A percentile compares a stretch with the other conserved stretches of the same genome.
Evolutionary conservation across 2,888 invertebrate genomes (phyloP).

Genomic region (Andrena trimmerana): DNA sequence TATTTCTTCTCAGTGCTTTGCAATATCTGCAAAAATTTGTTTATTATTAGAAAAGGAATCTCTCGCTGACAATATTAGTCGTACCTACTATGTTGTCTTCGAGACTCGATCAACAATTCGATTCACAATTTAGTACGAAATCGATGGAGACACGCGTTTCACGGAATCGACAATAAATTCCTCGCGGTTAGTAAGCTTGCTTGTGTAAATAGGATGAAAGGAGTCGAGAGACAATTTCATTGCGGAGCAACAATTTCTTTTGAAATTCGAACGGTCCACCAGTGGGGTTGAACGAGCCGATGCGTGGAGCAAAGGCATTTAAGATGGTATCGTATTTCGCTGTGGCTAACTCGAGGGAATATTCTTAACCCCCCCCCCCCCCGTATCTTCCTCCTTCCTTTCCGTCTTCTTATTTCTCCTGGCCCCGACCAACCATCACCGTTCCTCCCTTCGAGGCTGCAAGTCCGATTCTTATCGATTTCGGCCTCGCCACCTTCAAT

Average conservation of each 20-base stretch:
- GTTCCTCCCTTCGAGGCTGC: slow-evolving; percentile 29
- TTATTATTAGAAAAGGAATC: too few species aligned
- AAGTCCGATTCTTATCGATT: slow-evolving; percentile 70
- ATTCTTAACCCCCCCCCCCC: slow-evolving; percentile 30
- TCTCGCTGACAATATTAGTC: background rate
- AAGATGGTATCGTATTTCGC: slow-evolving; percentile 72
- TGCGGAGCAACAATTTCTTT: slow-evolving; percentile 46
- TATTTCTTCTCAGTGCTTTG: background rate
- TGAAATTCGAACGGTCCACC: slow-evolving; percentile 27
- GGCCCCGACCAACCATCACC: background rate
- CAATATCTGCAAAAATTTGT: too few species aligned
- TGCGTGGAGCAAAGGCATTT: slow-evolving; percentile 67
- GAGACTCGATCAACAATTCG: background rate
- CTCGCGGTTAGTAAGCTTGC: background rate
- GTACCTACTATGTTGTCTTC: background rate
- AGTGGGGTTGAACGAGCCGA: slow-evolving; percentile 41
- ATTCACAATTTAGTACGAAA: background rate
- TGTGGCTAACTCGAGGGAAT: slow-evolving; percentile 63
- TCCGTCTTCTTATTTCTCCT: slow-evolving; percentile 34
- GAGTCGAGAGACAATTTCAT: slow-evolving; percentile 24
- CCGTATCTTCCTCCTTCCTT: slow-evolving; percentile 33
- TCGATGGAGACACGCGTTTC: background rate
- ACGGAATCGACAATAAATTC: too few species aligned
- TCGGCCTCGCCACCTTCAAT: slow-evolving; percentile 56
- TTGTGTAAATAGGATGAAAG: background rate